Evolutionary conservation across 2,113 vertebrate species (phyloP), one percentile per base, ranked within the genome.

Genomic region (Myrmecobius fasciatus): DNA sequence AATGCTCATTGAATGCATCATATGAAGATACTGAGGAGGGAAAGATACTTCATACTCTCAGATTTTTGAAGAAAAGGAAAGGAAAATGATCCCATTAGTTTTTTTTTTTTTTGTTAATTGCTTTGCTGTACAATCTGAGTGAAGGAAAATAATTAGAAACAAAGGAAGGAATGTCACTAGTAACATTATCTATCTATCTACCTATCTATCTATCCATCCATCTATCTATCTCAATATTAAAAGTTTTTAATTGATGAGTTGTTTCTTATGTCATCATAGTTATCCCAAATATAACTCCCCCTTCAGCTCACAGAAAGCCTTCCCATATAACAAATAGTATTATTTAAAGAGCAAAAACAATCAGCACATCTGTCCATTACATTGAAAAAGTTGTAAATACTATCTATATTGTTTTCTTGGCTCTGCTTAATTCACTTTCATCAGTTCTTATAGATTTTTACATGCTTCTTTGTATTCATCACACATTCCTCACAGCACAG

Each of bases 1-100:
- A 92, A 97, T 51, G 92, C 96, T 51, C 48, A 93, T 94, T 92
- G 52, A 90, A 93, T 91, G 56, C 22, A 75, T 1, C 2, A 36
- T 53, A 90, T 95, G 95, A 96, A 91, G 17, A 36, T 1, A 53
- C n/a, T 93, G 97, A 95, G 94, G 46, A 56, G 53, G 94, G 46
- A 90, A 92, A 53, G 8, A 49, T 92, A 47, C 14, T 93, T 51
- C 93, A 52, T 6, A 94, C n/a, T 91, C 90, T 28, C 89, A 51
- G 93, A 56, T 24, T 96, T 96, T 95, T 91, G 52, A 90, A 92
- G 90, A 94, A 95, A 96, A 92, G 49, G 88, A 93, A 52, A 96
- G 96, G 93, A 95, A 25, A n/a, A 52, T 88, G 12, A 83, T 49
- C 53, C 95, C 31, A 92, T 92, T 46, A 94, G 52, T 94, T 83